Percentiles rank a stretch among this genome's conserved stretches.
Conservation (phyloP, 2,888 invertebrate species). For the Sabatieria punctata region DNA sequence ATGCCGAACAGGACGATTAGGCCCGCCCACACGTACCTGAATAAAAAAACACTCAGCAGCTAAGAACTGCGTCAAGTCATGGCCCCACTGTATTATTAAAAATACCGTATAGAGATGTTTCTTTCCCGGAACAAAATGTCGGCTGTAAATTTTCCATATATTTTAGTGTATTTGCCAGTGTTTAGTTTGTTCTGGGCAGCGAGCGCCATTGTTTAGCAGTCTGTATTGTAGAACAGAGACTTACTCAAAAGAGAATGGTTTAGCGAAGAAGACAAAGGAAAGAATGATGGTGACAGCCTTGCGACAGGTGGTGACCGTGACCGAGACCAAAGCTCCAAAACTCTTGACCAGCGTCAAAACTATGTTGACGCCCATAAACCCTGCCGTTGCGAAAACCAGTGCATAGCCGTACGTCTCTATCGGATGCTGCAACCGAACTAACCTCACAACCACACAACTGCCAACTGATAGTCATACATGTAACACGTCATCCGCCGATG, state of each 20-base stretch:
- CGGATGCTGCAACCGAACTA: slow-evolving; percentile 35
- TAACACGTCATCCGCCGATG: too few species aligned
- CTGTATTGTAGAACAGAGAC: too few species aligned
- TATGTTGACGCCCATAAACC: slow-evolving; percentile 80
- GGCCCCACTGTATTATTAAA: too few species aligned
- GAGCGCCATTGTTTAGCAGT: too few species aligned
- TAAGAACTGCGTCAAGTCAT: too few species aligned
- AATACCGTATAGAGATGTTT: too few species aligned
- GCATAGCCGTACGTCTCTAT: slow-evolving; percentile 63
- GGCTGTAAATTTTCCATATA: too few species aligned
- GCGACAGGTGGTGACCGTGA: slow-evolving; percentile 46
- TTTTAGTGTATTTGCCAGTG: too few species aligned
- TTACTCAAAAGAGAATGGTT: slow-evolving; percentile 81
- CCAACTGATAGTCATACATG: too few species aligned
- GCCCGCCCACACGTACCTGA: slow-evolving; percentile 75
- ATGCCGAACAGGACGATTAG: slow-evolving; percentile 70
- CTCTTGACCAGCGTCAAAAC: slow-evolving; percentile 72
- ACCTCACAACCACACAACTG: too few species aligned
- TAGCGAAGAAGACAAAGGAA: slow-evolving; percentile 79
- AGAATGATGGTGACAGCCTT: slow-evolving; percentile 80
- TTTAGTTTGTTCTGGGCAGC: too few species aligned
- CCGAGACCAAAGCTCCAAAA: slow-evolving; percentile 76
- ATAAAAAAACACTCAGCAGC: slow-evolving; percentile 41
- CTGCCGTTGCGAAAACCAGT: slow-evolving; percentile 64
- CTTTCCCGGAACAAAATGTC: too few species aligned